Base-by-base conservation (phyloP, 2,888 invertebrate species). In the Globia sparganii region DNA sequence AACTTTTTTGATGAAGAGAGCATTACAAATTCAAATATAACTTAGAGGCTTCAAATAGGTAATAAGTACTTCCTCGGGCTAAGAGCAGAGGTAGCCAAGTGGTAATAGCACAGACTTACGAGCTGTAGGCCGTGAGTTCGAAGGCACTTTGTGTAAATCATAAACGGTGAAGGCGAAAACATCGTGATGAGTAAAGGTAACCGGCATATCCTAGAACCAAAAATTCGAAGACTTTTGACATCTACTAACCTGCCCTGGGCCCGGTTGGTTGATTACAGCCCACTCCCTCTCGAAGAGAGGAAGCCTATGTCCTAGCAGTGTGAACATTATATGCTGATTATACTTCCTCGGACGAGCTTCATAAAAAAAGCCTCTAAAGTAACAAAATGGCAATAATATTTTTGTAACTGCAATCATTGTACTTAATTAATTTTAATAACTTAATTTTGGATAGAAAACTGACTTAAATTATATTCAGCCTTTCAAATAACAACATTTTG, bases 381-480 rank as follows among this genome's bases (percentile, higher is more conserved):
- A 56, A 56, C 18, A n/a, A 34, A 56, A 56, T 56, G 11, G 2
- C n/a, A 49, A 67, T 34, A 67, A 25, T n/a, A n/a, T 67, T 18
- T 49, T 46, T 37, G 21, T 25, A 56, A 40, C 40, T 58, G 15
- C 9, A 75, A 18, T 37, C 43, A 71, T 81, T 80, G 69, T 76
- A n/a, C n/a, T n/a, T n/a, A n/a, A n/a, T n/a, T n/a, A 61, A 37
- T 81, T 77, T 64, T 68, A 82, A 73, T 82, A 61, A 82, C 78
- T 82, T 69, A 69, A 82, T 82, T 73, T 73, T 49, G 6, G 0
- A 61, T 31, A 61, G 31, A 61, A 56, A 69, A 66, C 66, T 61
- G 31, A n/a, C 65, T 65, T 31, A n/a, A 66, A 70, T 81, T 77
- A 72, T 25, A 72, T 72, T 65, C 56, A 61, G n/a, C 28, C 31